Evolutionary conservation across 2,888 invertebrate species (phyloP), one percentile per base, ranked within the genome.

Genomic region (Agonopterix heracliana): DNA sequence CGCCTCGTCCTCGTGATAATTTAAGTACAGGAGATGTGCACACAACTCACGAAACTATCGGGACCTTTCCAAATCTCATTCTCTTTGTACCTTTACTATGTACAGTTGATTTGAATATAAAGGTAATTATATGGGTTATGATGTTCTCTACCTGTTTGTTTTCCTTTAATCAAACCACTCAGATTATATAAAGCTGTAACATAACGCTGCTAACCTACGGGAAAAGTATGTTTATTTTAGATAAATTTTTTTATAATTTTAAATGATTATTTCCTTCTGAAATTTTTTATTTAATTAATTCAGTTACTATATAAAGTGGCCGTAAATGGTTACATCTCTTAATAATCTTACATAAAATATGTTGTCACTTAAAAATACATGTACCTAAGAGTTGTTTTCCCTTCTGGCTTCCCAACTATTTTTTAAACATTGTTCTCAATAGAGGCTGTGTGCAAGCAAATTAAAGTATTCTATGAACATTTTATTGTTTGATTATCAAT

Each of bases 381-480:
- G 26, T 26, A 26, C 26, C 26, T 7, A 26, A 26, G 26, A 26
- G 26, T 26, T 26, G 5, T 26, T 26, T 26, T 26, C 26, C 26
- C 26, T 26, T 26, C 59, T 61, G 54, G 63, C 66, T 67, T 66
- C 59, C 60, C 54, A 26, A 59, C 50, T 55, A 55, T 58, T 42
- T 36, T 68, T 63, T 69, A 73, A 71, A 73, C 74, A 79, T 75
- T 79, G 78, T 83, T 83, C 78, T 80, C 78, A 78, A 81, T 78
- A 79, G 82, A 84, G 86, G 86, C 84, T 87, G 86, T 87, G 87
- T 87, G 85, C 84, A 83, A 80, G 75, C 75, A 87, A 87, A 84
- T 86, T 84, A 52, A 86, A 86, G 84, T 86, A 87, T 87, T 86
- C 81, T 85, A 81, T 75, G 64, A 78, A 68, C 61, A 61, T 43